These are phyloP conservation scores for Acanthisitta chloris DNA, from an alignment of 2,113 vertebrate species.

Conservation along the genomic window DNA sequence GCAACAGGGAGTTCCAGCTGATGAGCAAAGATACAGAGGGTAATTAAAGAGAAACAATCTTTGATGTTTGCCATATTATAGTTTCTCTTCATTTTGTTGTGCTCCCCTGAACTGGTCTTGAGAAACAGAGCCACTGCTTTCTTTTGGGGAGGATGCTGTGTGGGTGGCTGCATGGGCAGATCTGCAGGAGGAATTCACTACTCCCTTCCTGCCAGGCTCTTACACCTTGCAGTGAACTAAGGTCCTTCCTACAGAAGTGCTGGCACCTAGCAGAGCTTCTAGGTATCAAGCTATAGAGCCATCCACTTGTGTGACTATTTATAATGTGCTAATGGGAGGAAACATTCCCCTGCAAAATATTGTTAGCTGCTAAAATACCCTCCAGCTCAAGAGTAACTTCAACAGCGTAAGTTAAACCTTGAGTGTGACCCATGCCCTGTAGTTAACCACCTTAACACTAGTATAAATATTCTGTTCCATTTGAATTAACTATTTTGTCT, in stretches of 20 bases:
- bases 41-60: slow-evolving; percentile 70
- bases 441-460: neutral
- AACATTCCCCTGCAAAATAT: neutral
- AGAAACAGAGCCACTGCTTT: neutral
- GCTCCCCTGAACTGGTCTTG: neutral
- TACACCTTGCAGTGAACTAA: neutral
- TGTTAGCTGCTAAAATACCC: neutral
- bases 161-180: neutral
- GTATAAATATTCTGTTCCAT: neutral
- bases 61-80: slow-evolving; percentile 32
- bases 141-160: accelerated
- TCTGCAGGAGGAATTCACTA: neutral
- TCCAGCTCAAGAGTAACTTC: neutral
- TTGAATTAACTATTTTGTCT: neutral
- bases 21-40: slow-evolving; percentile 36
- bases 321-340: neutral
- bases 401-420: neutral
- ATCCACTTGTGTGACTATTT: neutral
- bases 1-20: slow-evolving; percentile 47
- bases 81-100: neutral
- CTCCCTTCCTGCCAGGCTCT: neutral
- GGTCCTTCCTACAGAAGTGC: neutral
- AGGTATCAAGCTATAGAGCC: neutral
- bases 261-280: neutral
- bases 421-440: neutral